Percentiles rank a stretch among this genome's conserved stretches.
phyloP scores from a whole-genome alignment of 30 jellyfish, hydroid and myxozoan species.

The Aurelia aurita complex sp. Pacific region DNA sequence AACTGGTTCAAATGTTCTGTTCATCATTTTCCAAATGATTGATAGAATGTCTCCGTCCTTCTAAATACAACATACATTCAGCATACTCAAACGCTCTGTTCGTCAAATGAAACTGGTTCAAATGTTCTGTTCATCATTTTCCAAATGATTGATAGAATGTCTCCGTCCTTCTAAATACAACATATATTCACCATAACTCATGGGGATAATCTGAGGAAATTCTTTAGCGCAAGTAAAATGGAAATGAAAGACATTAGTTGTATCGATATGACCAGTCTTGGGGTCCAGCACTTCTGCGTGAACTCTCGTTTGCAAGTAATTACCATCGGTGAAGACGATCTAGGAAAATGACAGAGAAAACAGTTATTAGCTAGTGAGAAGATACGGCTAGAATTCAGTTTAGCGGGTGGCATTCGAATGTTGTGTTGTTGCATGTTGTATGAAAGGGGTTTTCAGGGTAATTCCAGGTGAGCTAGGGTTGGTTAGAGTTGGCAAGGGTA shows the following conservation, averaged over 20 bases:
- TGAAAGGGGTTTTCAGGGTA: no score
- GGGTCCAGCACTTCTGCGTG: slow-evolving; percentile 95
- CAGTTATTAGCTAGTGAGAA: no score
- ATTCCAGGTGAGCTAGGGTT: no score
- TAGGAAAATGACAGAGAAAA: slow-evolving; percentile 3
- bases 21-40: not conserved
- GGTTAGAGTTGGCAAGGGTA: no score
- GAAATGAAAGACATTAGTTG: slow-evolving; percentile 83
- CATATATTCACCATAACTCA: slow-evolving; percentile 95
- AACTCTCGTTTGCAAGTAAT: slow-evolving; percentile 80
- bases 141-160: slow-evolving; percentile 20
- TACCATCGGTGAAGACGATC: slow-evolving; percentile 84
- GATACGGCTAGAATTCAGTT: no score
- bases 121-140: not conserved
- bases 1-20: no score
- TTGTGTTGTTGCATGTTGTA: no score
- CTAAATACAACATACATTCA: slow-evolving; percentile 91
- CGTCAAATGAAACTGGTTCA: no score
- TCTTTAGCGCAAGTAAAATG: slow-evolving; percentile 77
- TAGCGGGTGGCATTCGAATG: no score
- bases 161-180: slow-evolving; percentile 88
- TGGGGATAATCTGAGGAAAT: slow-evolving; percentile 80
- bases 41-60: slow-evolving; percentile 75
- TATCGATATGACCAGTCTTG: slow-evolving; percentile 74
- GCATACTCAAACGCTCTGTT: slow-evolving; percentile 72